Percentiles rank a stretch among this genome's conserved stretches.
These are phyloP conservation scores for Pomacea canaliculata DNA, from an alignment of 2,888 invertebrate species.

Conservation along the genomic window DNA sequence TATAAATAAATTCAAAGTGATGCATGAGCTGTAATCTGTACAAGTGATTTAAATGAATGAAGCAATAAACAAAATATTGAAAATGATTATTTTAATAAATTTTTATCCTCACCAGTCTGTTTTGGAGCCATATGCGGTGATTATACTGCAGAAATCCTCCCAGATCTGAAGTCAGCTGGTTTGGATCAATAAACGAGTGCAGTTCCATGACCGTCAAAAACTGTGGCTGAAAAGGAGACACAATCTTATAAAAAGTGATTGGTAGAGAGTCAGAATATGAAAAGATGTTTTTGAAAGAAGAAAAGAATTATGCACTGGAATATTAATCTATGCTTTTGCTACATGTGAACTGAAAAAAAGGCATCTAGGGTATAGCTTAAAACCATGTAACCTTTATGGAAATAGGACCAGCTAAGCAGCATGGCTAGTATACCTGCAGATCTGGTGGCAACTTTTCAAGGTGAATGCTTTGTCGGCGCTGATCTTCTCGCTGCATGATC, in stretches of 20 bases:
- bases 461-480: slow-evolving; percentile 74
- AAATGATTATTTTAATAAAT: too few relatives aligned
- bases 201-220: slow-evolving; percentile 80
- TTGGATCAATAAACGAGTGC: slow-evolving; percentile 78
- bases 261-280: background rate
- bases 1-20: too few relatives aligned
- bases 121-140: slow-evolving; percentile 82
- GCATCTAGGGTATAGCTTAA: too few relatives aligned
- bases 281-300: background rate
- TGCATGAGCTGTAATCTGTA: too few relatives aligned
- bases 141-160: slow-evolving; percentile 81
- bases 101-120: slow-evolving; percentile 77
- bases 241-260: slow-evolving; percentile 1
- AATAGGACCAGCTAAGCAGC: too few relatives aligned
- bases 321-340: too few relatives aligned
- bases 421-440: slow-evolving; percentile 42
- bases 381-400: too few relatives aligned
- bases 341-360: too few relatives aligned
- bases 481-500: slow-evolving; percentile 83
- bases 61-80: too few relatives aligned
- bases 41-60: too few relatives aligned
- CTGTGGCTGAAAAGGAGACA: slow-evolving; percentile 75
- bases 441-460: slow-evolving; percentile 35
- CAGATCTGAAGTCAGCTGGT: slow-evolving; percentile 80
- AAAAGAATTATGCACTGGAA: too few relatives aligned